Conservation (phyloP, 2,797 vertebrate genomes). For the Picus viridis region DNA sequence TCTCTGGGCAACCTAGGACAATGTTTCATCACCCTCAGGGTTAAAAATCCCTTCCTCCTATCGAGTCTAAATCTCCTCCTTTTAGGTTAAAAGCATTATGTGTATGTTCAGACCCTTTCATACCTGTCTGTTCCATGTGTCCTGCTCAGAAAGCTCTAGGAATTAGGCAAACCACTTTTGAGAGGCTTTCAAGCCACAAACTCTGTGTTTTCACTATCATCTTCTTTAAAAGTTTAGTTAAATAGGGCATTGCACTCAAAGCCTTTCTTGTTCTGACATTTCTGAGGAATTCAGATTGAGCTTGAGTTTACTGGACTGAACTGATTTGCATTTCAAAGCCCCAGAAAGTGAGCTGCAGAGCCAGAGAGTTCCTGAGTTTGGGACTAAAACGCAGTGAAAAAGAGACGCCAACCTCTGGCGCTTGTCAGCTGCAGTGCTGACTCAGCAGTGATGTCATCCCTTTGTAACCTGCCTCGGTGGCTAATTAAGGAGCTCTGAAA, state of each 20-base stretch:
- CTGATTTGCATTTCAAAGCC: conserved; percentile 65
- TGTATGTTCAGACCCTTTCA: background rate
- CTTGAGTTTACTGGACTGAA: conserved; percentile 42
- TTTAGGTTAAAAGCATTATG: too few relatives aligned
- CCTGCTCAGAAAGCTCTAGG: background rate
- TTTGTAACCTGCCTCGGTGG: background rate
- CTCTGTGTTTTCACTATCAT: background rate
- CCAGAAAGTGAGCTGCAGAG: conserved; percentile 14
- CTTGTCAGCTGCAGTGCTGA: conserved; percentile 41
- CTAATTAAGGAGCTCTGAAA: conserved; percentile 51
- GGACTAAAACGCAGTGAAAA: background rate
- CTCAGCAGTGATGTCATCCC: background rate
- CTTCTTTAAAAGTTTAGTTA: conserved; percentile 32
- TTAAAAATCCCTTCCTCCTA: too few relatives aligned
- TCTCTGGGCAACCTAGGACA: too few relatives aligned
- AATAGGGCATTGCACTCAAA: conserved; percentile 31
- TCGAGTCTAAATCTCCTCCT: too few relatives aligned
- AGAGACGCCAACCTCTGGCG: background rate
- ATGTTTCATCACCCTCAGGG: too few relatives aligned
- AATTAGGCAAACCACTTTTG: background rate
- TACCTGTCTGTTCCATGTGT: background rate
- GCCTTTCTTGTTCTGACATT: conserved; percentile 46
- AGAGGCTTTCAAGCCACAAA: background rate
- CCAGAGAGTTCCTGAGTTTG: conserved; percentile 1
- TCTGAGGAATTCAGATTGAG: conserved; percentile 40